A percentile compares a stretch with the other conserved stretches of the same genome.
Evolutionary conservation across 2,888 invertebrate genomes (phyloP).

Genomic region (Trachelus stipa): DNA sequence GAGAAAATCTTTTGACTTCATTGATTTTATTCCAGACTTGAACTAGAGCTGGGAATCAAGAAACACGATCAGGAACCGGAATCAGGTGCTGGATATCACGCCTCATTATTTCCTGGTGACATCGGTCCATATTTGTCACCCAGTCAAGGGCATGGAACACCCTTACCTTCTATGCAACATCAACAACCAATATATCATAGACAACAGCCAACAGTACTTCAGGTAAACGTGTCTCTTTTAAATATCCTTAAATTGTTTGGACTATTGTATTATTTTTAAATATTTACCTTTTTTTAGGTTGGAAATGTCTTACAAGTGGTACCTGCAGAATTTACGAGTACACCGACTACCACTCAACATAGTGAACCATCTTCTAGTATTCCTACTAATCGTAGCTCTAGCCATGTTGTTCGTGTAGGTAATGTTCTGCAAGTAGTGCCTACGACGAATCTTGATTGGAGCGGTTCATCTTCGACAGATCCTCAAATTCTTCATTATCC

Average conservation of each 20-base stretch:
- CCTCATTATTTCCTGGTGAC: slow-evolving; percentile 16
- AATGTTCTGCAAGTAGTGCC: slow-evolving; percentile 64
- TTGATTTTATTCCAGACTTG: slow-evolving; percentile 58
- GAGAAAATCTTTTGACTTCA: neutral
- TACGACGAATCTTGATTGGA: slow-evolving; percentile 59
- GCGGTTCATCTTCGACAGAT: slow-evolving; percentile 17
- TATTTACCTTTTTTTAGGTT: slow-evolving; percentile 66
- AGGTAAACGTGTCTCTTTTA: slow-evolving; percentile 38
- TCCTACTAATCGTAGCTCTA: slow-evolving; percentile 27
- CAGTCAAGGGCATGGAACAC: slow-evolving; percentile 32
- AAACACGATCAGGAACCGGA: slow-evolving; percentile 53
- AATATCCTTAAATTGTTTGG: neutral
- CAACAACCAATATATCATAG: slow-evolving; percentile 52
- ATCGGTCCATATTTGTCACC: slow-evolving; percentile 36
- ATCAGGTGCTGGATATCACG: slow-evolving; percentile 18
- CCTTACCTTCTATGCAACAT: slow-evolving; percentile 30
- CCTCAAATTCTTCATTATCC: neutral
- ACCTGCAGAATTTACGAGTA: slow-evolving; percentile 66
- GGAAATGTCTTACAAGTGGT: slow-evolving; percentile 74
- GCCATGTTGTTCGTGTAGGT: slow-evolving; percentile 60
- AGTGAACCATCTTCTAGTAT: neutral
- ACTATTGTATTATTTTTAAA: slow-evolving; percentile 3
- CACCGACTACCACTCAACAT: slow-evolving; percentile 14
- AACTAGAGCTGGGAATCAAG: slow-evolving; percentile 71
- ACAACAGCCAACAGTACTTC: slow-evolving; percentile 57